Base-by-base conservation (phyloP, 2,113 vertebrate genomes). In the Hydrolagus affinis region DNA sequence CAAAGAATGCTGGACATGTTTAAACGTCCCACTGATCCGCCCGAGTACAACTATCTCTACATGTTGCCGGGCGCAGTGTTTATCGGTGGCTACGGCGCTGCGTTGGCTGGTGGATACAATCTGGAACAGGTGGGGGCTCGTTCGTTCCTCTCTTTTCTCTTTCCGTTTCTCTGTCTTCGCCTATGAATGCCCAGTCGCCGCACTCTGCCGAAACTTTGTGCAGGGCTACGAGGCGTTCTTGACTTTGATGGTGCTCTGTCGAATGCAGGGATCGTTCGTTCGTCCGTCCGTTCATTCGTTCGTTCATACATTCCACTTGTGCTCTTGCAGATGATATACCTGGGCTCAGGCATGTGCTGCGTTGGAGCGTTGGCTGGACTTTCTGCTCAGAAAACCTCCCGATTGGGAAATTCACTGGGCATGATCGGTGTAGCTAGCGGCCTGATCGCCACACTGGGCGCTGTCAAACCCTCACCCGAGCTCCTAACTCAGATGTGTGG, bases 1-100 rank as follows among this genome's bases (percentile, higher is more conserved):
- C 91, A 93, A 88, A 90, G 90, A 88, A 92, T 95, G 91, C 57
- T 94, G 86, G 91, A 92, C 88, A 93, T 94, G 92, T 95, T 95
- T 86, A 94, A 94, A 86, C 92, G 90, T 9, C 91, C 91, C 59
- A 91, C 93, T 56, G 91, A 92, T 85, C 92, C 90, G 57, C 89
- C 92, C 28, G 93, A 93, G 86, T 88, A 93, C 85, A 94, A 94
- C 89, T 92, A 94, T 78, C 89, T 95, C 85, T 94, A 94, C 66
- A 64, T 89, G 9, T 86, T 94, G 85, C 91, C 92, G 2, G 93
- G 89, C 44, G 85, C 86, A 32, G 89, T 78, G 0, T 93, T 94
- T 88, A 88, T 92, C 30, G 92, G 92, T 59, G 91, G 93, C 44
- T 94, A 92, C 4, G 89, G 91, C 57, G 91, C 88, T 0, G 92